Evolutionary conservation across 2,113 vertebrate species (phyloP), one percentile per base, ranked within the genome.

Genomic region (Arothron firmamentum): DNA sequence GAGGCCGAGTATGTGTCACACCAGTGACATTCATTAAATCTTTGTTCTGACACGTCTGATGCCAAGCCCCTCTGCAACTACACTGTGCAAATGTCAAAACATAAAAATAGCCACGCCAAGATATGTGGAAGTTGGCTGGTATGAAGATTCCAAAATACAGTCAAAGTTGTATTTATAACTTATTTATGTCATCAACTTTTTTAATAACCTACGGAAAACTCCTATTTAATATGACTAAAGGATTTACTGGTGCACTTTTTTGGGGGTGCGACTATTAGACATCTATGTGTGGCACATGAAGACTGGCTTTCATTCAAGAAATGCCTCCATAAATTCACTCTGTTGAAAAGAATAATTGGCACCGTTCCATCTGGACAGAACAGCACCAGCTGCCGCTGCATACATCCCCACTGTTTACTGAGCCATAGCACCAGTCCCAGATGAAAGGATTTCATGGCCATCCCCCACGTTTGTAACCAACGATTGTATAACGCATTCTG

Each of bases 311-410:
- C 62, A 61, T 74, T 81, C 57, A 72, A 25, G 56, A 62, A 62
- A 65, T 65, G 58, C 61, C 60, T 65, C 49, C 5, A 16, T 67
- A 54, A 59, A 71, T 74, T 42, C 56, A 56, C 20, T 71, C 49
- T 49, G 21, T 63, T 71, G 23, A 60, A 61, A 62, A 52, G 69
- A 68, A 74, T 59, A 80, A 62, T 56, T 82, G 77, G 72, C 72
- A 23, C 66, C 18, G 61, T 54, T 70, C 46, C 72, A 77, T 50
- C 48, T 61, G 51, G 20, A 65, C 56, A 69, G 52, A 72, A 61
- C 47, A 69, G 59, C 59, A 69, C 72, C 77, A 82, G 70, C 77
- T 77, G 72, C 46, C n/a, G 23, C 56, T 20, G 53, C 53, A 66
- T 72, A 64, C 72, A 76, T 71, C 55, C 68, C 54, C 10, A 1